Base-by-base conservation (phyloP, 2,888 invertebrate species). In the Vesta saturnalis region DNA sequence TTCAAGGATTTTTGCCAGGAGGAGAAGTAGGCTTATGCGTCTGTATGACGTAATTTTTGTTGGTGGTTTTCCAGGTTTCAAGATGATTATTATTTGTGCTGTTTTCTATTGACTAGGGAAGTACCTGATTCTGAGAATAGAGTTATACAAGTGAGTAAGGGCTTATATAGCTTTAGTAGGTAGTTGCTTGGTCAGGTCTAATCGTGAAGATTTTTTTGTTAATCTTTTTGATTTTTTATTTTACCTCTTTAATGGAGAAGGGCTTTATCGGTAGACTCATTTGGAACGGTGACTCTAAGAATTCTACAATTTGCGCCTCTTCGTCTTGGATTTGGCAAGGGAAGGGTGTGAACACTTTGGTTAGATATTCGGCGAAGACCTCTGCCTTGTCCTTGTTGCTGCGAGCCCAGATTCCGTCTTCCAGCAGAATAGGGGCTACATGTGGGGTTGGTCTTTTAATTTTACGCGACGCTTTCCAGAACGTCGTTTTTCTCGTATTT, bases 41-140 rank as follows among this genome's bases (percentile, higher is more conserved):
- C 4, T 30, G 10, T 30, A 30, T 30, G 30, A 30, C 30, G 30
- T 52, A 15, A 52, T 52, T 16, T 52, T 16, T 12, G 52, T 16
- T 52, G 52, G 15, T 52, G 52, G 52, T 52, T 52, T 52, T 15
- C 52, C 52, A 5, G 52, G 52, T 30, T 30, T 30, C 30, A 30
- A 30, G 10, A 30, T 30, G 4, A 30, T 30, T 30, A 30, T 30
- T 30, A 30, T 30, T 30, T 30, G 30, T 30, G 6, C n/a, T n/a
- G n/a, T 6, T 30, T 30, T 6, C 10, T 10, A 30, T 30, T 30
- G 30, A 30, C 30, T 30, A 30, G 10, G 30, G 10, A 30, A 30
- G 30, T 30, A 30, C 19, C 52, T 12, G 52, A 16, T 18, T 52
- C 15, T 52, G 52, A 52, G 19, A 18, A 52, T 52, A 18, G 10